A percentile compares a stretch with the other conserved stretches of the same genome.
Conservation (phyloP, 2,888 invertebrate species). For the Hyposoter didymator region DNA sequence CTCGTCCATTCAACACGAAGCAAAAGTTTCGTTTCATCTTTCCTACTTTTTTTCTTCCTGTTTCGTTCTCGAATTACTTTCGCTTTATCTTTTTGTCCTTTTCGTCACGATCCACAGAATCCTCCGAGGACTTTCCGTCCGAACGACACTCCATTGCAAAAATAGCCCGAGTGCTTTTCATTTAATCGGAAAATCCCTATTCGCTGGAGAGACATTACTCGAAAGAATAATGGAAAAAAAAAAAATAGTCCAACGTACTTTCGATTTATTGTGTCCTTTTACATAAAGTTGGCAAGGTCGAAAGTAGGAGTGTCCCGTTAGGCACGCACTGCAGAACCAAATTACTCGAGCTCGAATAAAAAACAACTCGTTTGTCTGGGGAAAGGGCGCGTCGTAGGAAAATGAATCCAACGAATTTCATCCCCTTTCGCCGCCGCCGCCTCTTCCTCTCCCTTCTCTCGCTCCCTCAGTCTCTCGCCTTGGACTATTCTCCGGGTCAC, state of each 20-base stretch:
- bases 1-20: conserved; percentile 23
- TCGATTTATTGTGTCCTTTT: background rate
- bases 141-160: background rate
- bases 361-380: background rate
- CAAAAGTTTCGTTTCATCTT: conserved; percentile 31
- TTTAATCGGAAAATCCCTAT: conserved; percentile 31
- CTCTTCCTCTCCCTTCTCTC: background rate
- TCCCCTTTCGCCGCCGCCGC: conserved; percentile 15
- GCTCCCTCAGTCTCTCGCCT: background rate
- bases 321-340: conserved; percentile 10
- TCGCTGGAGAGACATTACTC: conserved; percentile 51
- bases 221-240: conserved; percentile 35
- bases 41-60: background rate
- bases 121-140: background rate
- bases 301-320: conserved; percentile 40
- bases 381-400: background rate
- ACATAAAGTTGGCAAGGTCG: conserved; percentile 48
- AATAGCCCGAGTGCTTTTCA: background rate
- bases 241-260: background rate
- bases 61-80: background rate
- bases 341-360: background rate
- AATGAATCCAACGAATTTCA: conserved; percentile 14
- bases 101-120: background rate
- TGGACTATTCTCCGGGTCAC: conserved; percentile 54
- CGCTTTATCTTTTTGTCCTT: background rate